Base-by-base conservation (phyloP, 2,888 invertebrate genomes). In the Tineola bisselliella region DNA sequence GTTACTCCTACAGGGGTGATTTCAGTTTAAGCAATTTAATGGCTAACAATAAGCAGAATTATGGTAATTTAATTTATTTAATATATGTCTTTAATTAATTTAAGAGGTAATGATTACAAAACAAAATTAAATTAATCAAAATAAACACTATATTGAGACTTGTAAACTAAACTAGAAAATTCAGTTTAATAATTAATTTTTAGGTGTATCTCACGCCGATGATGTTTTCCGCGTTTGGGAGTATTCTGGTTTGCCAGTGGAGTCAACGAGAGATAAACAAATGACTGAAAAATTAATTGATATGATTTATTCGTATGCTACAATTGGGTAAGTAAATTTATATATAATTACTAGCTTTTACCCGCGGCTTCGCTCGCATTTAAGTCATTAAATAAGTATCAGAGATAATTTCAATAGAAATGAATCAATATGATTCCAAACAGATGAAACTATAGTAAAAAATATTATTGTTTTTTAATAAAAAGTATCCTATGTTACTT, bases 161-260 rank as follows among this genome's bases (percentile, higher is more conserved):
- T n/a, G n/a, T n/a, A n/a, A n/a, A n/a, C n/a, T n/a, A 17, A 52
- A 52, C 3, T 43, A 43, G 2, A 25, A 25, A 25, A 4, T 25
- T 6, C 25, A 25, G 2, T 48, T 48, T 33, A 6, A n/a, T n/a
- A n/a, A n/a, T n/a, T n/a, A n/a, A n/a, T n/a, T 58, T 43, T 59
- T 75, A 90, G 93, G 92, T 68, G 89, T 88, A n/a, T 83, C 89
- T 64, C 91, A 92, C 70, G 90, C 84, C 0, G 91, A 92, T 65
- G 91, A 92, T 65, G 79, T 89, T 0, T 65, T 87, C 13, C 82
- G 87, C 52, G 70, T 91, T n/a, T 78, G 90, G 66, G 82, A 84
- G 13, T 76, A 63, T 65, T 64, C 69, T 0, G 64, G 44, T 0
- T 1, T 74, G 30, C 63, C 59, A 0, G 56, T 60, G n/a, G 61